Conservation (phyloP, 2,797 vertebrate species). For the Urophycis tenuis region DNA sequence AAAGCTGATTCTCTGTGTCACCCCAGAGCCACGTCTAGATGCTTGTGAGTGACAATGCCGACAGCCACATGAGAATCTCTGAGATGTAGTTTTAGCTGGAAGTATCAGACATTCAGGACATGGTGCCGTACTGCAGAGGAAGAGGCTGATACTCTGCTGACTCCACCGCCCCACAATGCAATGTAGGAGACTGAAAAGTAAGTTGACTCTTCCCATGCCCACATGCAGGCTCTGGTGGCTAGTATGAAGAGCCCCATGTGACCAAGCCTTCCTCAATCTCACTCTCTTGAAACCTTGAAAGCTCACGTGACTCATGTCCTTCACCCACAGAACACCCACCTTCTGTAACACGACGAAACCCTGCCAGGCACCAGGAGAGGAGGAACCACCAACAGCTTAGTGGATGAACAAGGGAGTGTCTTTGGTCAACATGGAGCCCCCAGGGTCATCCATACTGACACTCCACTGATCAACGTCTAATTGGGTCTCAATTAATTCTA, state of each 20-base stretch:
- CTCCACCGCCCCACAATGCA: background rate
- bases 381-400: background rate
- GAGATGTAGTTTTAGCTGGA: background rate
- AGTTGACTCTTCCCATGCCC: background rate
- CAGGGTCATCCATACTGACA: background rate
- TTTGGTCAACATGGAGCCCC: background rate
- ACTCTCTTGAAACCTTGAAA: background rate
- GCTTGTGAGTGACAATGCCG: background rate
- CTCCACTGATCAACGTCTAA: conserved; percentile 30
- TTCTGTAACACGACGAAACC: background rate
- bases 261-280: background rate
- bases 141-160: background rate
- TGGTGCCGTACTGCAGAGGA: background rate
- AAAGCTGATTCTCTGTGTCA: background rate
- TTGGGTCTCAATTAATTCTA: conserved; percentile 11
- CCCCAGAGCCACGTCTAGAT: background rate
- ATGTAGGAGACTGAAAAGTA: background rate
- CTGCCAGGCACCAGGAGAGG: background rate
- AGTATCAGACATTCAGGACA: background rate
- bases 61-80: background rate
- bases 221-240: background rate
- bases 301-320: background rate
- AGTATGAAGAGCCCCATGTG: background rate
- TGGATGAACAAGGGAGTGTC: background rate
- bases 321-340: background rate